Conservation (phyloP, 1,140 invertebrate species). For the Ips typographus region DNA sequence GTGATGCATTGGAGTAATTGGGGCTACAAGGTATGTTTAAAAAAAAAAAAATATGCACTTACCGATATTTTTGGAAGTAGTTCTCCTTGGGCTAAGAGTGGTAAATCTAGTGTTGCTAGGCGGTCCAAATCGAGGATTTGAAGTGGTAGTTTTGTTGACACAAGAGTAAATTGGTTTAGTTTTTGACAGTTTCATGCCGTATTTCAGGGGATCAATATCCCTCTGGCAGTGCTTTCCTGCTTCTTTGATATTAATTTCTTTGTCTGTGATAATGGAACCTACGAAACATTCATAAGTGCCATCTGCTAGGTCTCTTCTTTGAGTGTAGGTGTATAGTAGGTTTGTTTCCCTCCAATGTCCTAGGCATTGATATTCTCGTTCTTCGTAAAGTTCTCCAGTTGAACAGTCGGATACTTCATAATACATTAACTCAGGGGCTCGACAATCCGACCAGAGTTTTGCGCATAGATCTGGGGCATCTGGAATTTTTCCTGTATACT, state of each 20-base stretch:
- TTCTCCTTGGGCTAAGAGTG: constrained; percentile 17
- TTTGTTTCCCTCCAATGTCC: constrained; percentile 71
- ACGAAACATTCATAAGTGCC: constrained; percentile 71
- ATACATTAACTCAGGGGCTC: constrained; percentile 70
- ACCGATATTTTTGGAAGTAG: constrained; percentile 26
- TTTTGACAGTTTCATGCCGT: constrained; percentile 65
- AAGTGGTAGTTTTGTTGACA: constrained; percentile 27
- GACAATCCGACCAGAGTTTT: constrained; percentile 71
- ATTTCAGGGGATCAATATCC: constrained; percentile 61
- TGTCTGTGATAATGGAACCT: constrained; percentile 64
- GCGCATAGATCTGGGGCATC: constrained; percentile 68
- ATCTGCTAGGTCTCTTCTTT: constrained; percentile 63
- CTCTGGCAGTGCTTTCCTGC: constrained; percentile 70
- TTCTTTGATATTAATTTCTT: constrained; percentile 65
- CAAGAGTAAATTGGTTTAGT: constrained; percentile 39
- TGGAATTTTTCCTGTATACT: constrained; percentile 68
- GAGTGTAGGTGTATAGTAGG: constrained; percentile 70
- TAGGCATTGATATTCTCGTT: constrained; percentile 69
- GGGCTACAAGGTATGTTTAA: constrained; percentile 13
- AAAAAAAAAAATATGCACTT: neutral
- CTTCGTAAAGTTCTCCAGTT: constrained; percentile 65
- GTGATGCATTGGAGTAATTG: constrained; percentile 22
- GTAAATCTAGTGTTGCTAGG: constrained; percentile 18
- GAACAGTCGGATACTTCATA: constrained; percentile 69
- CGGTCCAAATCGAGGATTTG: constrained; percentile 1